Evolutionary conservation across 2,797 vertebrate species (phyloP).

Genomic region (Euthynnus affinis): DNA sequence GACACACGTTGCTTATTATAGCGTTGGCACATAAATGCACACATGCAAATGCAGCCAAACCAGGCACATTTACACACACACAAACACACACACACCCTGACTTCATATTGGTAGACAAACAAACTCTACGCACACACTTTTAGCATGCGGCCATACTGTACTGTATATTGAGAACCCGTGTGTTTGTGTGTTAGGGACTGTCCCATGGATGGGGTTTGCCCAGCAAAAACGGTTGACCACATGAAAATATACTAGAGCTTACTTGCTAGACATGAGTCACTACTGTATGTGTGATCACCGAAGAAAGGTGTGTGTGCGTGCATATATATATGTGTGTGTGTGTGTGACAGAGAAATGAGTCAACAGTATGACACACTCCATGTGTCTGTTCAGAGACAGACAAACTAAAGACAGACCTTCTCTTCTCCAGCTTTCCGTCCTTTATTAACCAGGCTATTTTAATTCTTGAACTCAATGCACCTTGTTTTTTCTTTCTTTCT

Average conservation of each 20-base stretch:
- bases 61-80: constrained; percentile 31
- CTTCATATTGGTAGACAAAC: constrained; percentile 33
- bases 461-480: constrained; percentile 67
- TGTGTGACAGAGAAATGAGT: constrained; percentile 58
- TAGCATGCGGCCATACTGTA: constrained; percentile 18
- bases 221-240: constrained; percentile 75
- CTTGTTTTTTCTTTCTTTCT: constrained; percentile 40
- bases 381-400: constrained; percentile 59
- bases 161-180: constrained; percentile 39
- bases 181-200: constrained; percentile 44
- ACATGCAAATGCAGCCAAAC: constrained; percentile 48
- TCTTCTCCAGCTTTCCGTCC: constrained; percentile 56
- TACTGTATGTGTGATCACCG: constrained; percentile 51
- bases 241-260: constrained; percentile 78
- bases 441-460: constrained; percentile 58
- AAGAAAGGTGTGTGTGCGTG: constrained; percentile 58
- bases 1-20: constrained; percentile 66
- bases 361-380: constrained; percentile 69
- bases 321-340: constrained; percentile 40
- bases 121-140: constrained; percentile 38
- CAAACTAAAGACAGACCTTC: constrained; percentile 54
- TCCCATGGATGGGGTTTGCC: constrained; percentile 45
- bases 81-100: constrained; percentile 42
- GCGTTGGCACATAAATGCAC: constrained; percentile 24
- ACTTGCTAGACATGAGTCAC: constrained; percentile 84